Evolutionary conservation across 2,113 vertebrate species (phyloP).

Genomic region (Oncorhynchus kisutch): DNA sequence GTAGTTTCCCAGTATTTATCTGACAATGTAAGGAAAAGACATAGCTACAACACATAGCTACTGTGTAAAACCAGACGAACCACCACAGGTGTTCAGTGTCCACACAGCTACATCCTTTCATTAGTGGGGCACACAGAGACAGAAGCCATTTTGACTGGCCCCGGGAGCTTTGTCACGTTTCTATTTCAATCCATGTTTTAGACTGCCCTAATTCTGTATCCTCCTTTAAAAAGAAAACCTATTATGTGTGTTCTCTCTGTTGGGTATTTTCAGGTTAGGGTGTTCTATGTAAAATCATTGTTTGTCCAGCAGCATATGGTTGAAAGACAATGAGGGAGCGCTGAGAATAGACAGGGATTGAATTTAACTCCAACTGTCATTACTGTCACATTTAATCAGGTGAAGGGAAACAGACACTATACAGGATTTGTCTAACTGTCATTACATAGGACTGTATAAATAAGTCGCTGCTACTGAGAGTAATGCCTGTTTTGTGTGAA

Average conservation of each 20-base stretch:
- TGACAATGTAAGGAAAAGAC: background rate
- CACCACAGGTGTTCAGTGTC: background rate
- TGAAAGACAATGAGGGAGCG: background rate
- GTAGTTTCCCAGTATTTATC: background rate
- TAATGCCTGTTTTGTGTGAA: too few species aligned
- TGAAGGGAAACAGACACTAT: background rate
- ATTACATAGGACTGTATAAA: background rate
- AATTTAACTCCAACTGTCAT: background rate
- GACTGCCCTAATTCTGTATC: slow-evolving; percentile 62
- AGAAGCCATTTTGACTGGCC: slow-evolving; percentile 53
- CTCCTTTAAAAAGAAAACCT: slow-evolving; percentile 30
- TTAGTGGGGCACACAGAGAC: slow-evolving; percentile 49
- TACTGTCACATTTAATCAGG: background rate
- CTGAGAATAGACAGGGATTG: background rate
- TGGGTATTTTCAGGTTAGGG: background rate
- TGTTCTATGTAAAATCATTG: too few species aligned
- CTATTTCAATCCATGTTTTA: slow-evolving; percentile 59
- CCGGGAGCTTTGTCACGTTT: slow-evolving; percentile 56
- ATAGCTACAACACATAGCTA: background rate
- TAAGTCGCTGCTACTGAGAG: too few species aligned
- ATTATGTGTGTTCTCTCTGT: background rate
- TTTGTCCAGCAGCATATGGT: background rate
- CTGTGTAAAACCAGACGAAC: background rate
- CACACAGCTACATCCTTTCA: slow-evolving; percentile 18
- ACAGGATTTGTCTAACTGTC: background rate